Base-by-base conservation (phyloP, 2,888 invertebrate species). In the Cerastoderma edule region DNA sequence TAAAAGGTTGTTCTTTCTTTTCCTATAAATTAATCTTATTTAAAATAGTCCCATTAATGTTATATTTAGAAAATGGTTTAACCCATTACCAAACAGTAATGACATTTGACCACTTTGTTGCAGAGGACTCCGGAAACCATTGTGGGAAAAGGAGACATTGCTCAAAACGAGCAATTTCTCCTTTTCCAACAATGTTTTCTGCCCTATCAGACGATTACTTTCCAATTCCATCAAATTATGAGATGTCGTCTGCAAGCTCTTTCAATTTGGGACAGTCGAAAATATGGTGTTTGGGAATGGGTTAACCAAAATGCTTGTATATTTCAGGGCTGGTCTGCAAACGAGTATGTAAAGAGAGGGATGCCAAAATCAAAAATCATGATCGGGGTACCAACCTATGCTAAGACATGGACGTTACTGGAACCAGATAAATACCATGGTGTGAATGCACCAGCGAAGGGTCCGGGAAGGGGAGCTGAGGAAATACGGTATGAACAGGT, bases 331-430 rank as follows among this genome's bases (percentile, higher is more conserved):
- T 83, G 82, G 77, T 72, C 82, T 8, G 64, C 83, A 1, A 69
- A 83, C 46, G 73, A 83, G 30, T 85, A 83, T 81, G 32, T 69
- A 0, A 63, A 72, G 46, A 53, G 73, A 13, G 83, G 84, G 22
- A 84, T 86, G 78, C 77, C 77, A 0, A 79, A 72, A 46, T 65
- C 54, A 6, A 83, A 86, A 73, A 78, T 86, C 32, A 78, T 83
- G 69, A 78, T 85, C 19, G 86, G 86, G 10, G 78, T 86, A 27
- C 86, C 86, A 13, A 73, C 80, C 10, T 86, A 86, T 64, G 74
- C 75, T 8, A 83, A 83, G 63, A 80, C 83, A 4, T 86, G 78
- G 76, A 82, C 75, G 10, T 78, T 86, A 22, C 48, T 78, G 57
- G 50, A 63, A 4, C 74, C 78, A 10, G 53, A 75, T 0, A 44